These are phyloP conservation scores for Silurus meridionalis DNA, from an alignment of 2,113 vertebrate species.

Conservation along the genomic window DNA sequence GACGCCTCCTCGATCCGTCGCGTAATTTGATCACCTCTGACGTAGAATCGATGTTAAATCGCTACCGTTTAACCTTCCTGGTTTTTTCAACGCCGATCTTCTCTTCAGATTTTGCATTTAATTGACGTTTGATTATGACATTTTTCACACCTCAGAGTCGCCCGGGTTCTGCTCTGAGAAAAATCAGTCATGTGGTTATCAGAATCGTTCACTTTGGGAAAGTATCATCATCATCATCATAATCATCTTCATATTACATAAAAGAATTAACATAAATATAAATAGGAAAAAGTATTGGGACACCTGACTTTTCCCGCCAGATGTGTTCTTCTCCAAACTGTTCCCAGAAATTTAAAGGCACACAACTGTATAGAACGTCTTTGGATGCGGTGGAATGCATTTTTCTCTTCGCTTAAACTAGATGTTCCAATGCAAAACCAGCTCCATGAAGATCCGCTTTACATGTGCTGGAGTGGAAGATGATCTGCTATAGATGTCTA, in stretches of 20 bases:
- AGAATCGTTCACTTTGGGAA: background rate
- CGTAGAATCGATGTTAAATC: conserved; percentile 5
- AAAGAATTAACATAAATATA: too few relatives aligned
- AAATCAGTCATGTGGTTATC: background rate
- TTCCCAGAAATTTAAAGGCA: too few relatives aligned
- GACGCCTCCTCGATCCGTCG: background rate
- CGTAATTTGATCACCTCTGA: conserved; percentile 27
- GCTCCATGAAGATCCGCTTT: too few relatives aligned
- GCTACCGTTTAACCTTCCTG: conserved; percentile 9
- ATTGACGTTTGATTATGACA: background rate
- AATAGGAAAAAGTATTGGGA: too few relatives aligned
- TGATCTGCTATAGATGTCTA: too few relatives aligned
- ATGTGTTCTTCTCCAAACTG: too few relatives aligned
- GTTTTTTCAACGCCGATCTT: background rate
- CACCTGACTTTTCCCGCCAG: too few relatives aligned
- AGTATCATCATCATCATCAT: background rate
- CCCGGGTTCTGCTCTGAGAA: background rate
- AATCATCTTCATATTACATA: background rate
- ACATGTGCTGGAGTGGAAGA: too few relatives aligned
- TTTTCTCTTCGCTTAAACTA: too few relatives aligned
- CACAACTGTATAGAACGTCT: too few relatives aligned
- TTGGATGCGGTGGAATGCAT: too few relatives aligned
- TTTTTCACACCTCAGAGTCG: background rate
- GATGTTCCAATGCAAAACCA: too few relatives aligned
- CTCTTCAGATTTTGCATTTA: background rate